phyloP scores from a whole-genome alignment of 2,888 invertebrate genomes.

The Tachina grossa region DNA sequence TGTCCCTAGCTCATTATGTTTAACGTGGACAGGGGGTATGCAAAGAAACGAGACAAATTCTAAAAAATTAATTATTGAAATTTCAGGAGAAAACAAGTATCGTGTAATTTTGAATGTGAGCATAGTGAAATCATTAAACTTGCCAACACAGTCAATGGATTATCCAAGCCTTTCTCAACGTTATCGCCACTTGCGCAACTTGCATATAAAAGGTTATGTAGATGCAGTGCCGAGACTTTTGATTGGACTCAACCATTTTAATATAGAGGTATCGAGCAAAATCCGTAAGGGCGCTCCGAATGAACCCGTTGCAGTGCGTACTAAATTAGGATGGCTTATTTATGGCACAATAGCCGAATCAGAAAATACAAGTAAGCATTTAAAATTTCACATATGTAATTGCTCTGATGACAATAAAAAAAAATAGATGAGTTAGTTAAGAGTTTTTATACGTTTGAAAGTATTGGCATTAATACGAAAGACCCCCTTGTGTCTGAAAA shows the following conservation, averaged over 20 bases:
- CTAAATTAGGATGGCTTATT: conserved; percentile 57
- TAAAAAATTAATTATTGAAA: not conserved
- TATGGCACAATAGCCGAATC: conserved; percentile 21
- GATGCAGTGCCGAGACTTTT: conserved; percentile 41
- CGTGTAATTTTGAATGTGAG: conserved; percentile 16
- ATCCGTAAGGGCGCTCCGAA: conserved; percentile 33
- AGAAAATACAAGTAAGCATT: conserved; percentile 22
- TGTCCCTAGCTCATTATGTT: not conserved
- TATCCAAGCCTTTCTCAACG: conserved; percentile 15
- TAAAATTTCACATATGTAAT: conserved; percentile 40
- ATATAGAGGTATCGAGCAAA: conserved; percentile 41
- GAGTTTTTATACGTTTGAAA: conserved; percentile 12
- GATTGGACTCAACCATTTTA: conserved; percentile 15
- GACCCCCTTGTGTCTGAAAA: not conserved
- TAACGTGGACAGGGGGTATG: conserved; percentile 8
- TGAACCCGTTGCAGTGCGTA: conserved; percentile 51
- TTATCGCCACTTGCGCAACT: conserved; percentile 42
- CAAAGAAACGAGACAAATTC: conserved; percentile 7
- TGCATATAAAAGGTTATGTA: conserved; percentile 32
- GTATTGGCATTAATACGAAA: not conserved
- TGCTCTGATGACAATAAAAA: too few relatives aligned
- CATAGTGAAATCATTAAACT: conserved; percentile 21
- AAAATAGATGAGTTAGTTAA: too few relatives aligned
- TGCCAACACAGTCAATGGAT: conserved; percentile 21
- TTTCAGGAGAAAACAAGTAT: conserved; percentile 41